Evolutionary conservation across 2,113 vertebrate genomes (phyloP).

Genomic region (Salvelinus fontinalis): DNA sequence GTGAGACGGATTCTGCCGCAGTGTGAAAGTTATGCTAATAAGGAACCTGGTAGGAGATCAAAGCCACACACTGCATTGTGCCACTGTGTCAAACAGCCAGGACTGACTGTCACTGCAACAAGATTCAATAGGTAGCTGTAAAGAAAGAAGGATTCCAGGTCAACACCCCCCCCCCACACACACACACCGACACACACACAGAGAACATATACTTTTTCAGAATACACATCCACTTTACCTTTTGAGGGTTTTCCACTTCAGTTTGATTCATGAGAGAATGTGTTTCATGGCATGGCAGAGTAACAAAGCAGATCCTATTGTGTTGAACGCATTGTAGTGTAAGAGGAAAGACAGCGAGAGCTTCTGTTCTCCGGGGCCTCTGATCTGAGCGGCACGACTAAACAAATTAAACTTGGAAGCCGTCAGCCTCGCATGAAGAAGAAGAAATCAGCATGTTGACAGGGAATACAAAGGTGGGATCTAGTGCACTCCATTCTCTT

Average conservation of each 20-base stretch:
- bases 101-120: background rate
- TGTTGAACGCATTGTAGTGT: background rate
- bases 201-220: background rate
- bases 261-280: background rate
- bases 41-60: background rate
- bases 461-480: background rate
- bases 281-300: background rate
- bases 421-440: background rate
- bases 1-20: too few species aligned
- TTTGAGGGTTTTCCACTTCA: background rate
- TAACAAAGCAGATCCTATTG: background rate
- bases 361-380: background rate
- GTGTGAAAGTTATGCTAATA: too few species aligned
- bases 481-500: background rate
- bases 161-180: too few species aligned
- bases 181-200: background rate
- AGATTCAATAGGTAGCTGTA: background rate
- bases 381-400: background rate
- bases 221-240: background rate
- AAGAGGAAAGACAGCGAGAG: background rate
- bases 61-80: background rate
- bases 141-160: too few species aligned
- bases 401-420: background rate
- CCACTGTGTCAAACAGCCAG: background rate
- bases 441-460: background rate